Percentiles rank a stretch among this genome's conserved stretches.
Evolutionary conservation across 2,888 invertebrate species (phyloP).

Genomic region (Hoplodrina ambigua): DNA sequence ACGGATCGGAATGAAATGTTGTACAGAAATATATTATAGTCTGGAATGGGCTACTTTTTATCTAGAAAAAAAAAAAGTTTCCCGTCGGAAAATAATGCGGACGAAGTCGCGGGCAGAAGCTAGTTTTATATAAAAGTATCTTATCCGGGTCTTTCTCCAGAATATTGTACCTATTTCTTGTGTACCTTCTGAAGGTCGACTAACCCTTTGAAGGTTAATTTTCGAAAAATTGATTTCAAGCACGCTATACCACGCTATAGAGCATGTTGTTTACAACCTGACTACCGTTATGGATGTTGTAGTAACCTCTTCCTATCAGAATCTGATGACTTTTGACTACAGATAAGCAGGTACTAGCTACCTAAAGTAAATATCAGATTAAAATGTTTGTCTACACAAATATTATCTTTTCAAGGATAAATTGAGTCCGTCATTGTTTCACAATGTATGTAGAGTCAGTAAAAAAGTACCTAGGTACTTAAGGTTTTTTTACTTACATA

Average conservation of each 20-base stretch:
- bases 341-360: constrained; percentile 10
- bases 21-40: no score
- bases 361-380: background rate
- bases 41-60: no score
- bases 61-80: no score
- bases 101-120: no score
- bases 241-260: background rate
- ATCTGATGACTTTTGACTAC: constrained; percentile 19
- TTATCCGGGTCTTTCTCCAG: background rate
- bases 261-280: constrained; percentile 2
- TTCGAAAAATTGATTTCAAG: background rate
- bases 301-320: constrained; percentile 13
- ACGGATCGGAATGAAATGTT: no score
- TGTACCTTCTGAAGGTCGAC: background rate
- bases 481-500: no score
- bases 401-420: constrained; percentile 11
- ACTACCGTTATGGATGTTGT: background rate
- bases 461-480: background rate
- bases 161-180: background rate
- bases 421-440: background rate
- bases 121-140: no score
- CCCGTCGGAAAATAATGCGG: no score
- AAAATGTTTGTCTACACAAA: background rate
- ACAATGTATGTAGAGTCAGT: background rate
- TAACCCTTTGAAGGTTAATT: background rate